Conservation (phyloP, 2,888 invertebrate species). For the Calliopum simillimum region DNA sequence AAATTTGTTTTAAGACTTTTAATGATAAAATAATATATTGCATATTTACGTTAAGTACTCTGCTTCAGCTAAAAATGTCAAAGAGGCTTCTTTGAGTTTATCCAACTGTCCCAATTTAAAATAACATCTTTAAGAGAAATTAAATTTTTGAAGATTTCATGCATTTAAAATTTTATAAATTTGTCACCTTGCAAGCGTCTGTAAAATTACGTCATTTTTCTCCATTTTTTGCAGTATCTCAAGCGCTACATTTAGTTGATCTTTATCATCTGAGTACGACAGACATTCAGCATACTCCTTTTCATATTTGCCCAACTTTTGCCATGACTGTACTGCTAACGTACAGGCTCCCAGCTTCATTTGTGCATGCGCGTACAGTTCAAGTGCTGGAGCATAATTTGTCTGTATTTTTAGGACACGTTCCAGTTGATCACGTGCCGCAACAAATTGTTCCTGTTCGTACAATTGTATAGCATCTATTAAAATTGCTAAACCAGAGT, state of each 20-base stretch:
- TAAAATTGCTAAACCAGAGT: constrained; percentile 73
- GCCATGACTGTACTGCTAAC: constrained; percentile 64
- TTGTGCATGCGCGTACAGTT: constrained; percentile 68
- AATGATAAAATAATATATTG: not conserved
- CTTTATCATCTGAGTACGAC: constrained; percentile 51
- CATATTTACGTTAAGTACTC: constrained; percentile 56
- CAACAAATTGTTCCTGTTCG: constrained; percentile 69
- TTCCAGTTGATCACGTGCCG: constrained; percentile 70
- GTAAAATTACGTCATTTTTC: constrained; percentile 39
- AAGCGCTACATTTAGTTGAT: constrained; percentile 68
- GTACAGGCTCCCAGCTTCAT: constrained; percentile 69
- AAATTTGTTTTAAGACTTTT: not conserved
- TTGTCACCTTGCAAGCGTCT: no score
- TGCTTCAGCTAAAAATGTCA: constrained; percentile 50
- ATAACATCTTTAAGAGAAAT: constrained; percentile 50
- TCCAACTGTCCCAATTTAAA: constrained; percentile 50
- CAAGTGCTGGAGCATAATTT: constrained; percentile 68
- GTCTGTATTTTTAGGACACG: constrained; percentile 66
- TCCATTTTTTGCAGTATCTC: constrained; percentile 58
- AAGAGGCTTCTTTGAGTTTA: constrained; percentile 46
- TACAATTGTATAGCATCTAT: constrained; percentile 72
- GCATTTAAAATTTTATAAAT: not conserved
- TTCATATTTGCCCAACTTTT: constrained; percentile 47
- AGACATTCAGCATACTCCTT: constrained; percentile 52
- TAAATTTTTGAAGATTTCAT: not conserved